Evolutionary conservation across 2,113 vertebrate species (phyloP), one percentile per base, ranked within the genome.

Genomic region (Dromiciops gliroides): DNA sequence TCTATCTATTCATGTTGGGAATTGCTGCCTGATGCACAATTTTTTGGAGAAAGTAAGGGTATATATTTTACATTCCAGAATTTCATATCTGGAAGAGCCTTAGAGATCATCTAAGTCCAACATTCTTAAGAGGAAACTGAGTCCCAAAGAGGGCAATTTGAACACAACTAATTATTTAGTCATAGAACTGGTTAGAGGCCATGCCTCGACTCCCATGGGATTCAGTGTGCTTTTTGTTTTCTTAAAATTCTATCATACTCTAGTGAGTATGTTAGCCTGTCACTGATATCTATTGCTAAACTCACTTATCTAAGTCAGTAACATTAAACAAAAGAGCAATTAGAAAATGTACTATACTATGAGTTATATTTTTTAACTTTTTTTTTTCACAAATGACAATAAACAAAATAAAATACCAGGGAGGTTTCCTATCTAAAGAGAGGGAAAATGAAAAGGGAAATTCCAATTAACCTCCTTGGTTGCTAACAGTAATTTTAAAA

Each of bases 311-410:
- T 75, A n/a, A 67, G 37, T n/a, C 89, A 3, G 1, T 25, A 19
- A 22, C 0, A 1, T 1, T 9, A 48, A 75, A 19, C 9, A 51
- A 11, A 49, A 22, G 51, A 24, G 3, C 0, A 5, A 37, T 2
- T 24, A 48, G 26, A 37, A 12, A 31, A 26, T 0, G 47, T 22
- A 48, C 31, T 10, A 47, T 5, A 8, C 0, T 25, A 48, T 3
- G 92, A 51, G 14, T 24, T 75, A 16, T 22, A 83, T 89, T 50
- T 37, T 83, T 48, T 6, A 1, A 26, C 12, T 22, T 37, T 16
- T 14, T 31, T 14, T 28, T 49, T 49, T 51, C 51, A 2, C 25
- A 48, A 96, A 92, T 51, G 90, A 49, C 0, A 67, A 60, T 25
- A 14, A 67, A 4, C 12, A 49, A 90, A 50, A 52, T 90, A 0